These are phyloP conservation scores for Danio kyathit DNA, from an alignment of 2,797 vertebrate genomes.

Conservation along the genomic window DNA sequence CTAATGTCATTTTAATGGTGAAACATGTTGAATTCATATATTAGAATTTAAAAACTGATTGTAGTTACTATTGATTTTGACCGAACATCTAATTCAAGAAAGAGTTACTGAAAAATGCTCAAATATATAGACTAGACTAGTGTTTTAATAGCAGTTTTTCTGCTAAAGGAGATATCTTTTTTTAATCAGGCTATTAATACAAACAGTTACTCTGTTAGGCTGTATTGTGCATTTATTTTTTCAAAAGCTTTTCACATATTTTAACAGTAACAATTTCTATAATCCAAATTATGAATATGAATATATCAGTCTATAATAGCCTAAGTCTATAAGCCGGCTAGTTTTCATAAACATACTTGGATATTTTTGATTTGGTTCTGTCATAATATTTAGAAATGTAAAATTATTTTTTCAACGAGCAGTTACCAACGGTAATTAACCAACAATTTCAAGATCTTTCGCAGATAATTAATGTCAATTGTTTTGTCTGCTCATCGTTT, in stretches of 20 bases:
- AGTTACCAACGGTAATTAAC: background rate
- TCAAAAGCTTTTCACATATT: too few relatives aligned
- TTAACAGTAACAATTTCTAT: background rate
- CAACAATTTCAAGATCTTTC: background rate
- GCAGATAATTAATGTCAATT: background rate
- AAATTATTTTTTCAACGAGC: background rate
- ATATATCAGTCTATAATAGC: background rate
- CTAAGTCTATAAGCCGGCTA: background rate
- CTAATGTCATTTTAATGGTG: too few relatives aligned
- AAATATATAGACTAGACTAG: background rate
- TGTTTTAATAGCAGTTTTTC: background rate
- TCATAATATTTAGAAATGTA: background rate
- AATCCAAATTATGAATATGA: background rate
- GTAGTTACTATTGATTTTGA: background rate
- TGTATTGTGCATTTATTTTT: too few relatives aligned
- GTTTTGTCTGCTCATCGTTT: too few relatives aligned
- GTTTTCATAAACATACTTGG: background rate
- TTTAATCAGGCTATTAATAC: too few relatives aligned
- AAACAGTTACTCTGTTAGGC: too few relatives aligned
- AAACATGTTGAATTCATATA: background rate
- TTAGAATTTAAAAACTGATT: background rate
- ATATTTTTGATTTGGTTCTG: background rate
- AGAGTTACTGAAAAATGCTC: background rate
- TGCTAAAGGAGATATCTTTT: background rate
- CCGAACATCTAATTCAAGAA: background rate